Evolutionary conservation across 2,113 vertebrate species (phyloP), one percentile per base, ranked within the genome.

Genomic region (Baryphthengus martii): DNA sequence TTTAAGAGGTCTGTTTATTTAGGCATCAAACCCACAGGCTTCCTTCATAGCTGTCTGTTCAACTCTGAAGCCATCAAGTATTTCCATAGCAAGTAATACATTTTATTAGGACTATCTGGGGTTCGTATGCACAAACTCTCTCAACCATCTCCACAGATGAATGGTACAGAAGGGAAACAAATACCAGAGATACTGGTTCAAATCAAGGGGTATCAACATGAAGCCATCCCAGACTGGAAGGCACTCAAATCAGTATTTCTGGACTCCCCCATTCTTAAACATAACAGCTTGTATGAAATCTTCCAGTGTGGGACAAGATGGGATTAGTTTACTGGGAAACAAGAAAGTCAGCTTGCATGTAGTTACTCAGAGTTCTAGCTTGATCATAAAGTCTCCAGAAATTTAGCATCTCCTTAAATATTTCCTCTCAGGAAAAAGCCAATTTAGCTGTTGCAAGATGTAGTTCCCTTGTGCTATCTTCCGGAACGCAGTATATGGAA

Each of bases 1-100:
- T 93, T 95, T 93, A 50, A 91, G 82, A 91, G 29, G 59, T 37
- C 65, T 95, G 71, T 96, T 96, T 96, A 74, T 63, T 94, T 96
- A 90, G 95, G 88, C 93, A 9, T 79, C 82, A 77, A 50, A 62
- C 47, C 74, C 91, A 71, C 18, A 86, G 37, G 25, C 59, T 96
- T 71, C 56, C 55, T 96, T 96, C 39, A 1, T 80, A 73, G 68
- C 50, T 47, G 75, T 76, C 77, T 83, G 63, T 70, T 61, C 47
- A 88, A 16, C 31, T 89, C 61, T 49, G 71, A 81, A 91, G 72
- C 82, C 78, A 72, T 44, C 1, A 5, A 70, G 42, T 66, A 88
- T 83, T 94, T 95, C 75, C 61, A 81, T 13, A 56, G 55, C 52
- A 96, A 94, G 71, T 85, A 83, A 53, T 28, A 59, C 0, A 0